phyloP scores from a whole-genome alignment of 2,888 invertebrate genomes.

The Anthrax anthrax region DNA sequence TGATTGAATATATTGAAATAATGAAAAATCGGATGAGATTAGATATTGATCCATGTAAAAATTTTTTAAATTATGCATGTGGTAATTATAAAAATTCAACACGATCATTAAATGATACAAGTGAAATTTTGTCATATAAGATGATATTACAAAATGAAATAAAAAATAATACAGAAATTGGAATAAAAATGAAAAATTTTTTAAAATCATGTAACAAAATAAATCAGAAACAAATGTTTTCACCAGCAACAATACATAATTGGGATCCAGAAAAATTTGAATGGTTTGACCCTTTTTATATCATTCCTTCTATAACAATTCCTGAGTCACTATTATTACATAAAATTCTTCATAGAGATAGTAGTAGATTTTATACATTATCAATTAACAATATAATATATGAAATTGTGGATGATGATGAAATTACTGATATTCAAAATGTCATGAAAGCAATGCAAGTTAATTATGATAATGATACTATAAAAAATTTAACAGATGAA shows the following conservation, averaged over 20 bases:
- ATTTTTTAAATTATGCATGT: neutral
- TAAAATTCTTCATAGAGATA: too few species aligned
- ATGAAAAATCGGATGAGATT: neutral
- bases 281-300: neutral
- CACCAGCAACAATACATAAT: neutral
- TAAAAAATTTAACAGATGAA: neutral
- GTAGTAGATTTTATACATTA: too few species aligned
- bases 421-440: neutral
- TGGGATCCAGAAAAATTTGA: neutral
- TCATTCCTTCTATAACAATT: neutral
- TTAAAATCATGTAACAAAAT: neutral
- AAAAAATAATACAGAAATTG: neutral
- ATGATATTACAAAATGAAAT: neutral
- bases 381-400: neutral
- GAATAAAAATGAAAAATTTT: neutral
- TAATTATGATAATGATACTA: too few species aligned
- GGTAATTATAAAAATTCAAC: neutral
- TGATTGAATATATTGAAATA: neutral
- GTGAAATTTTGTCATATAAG: too few species aligned
- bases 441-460: neutral
- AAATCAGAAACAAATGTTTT: neutral
- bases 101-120: neutral
- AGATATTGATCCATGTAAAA: neutral
- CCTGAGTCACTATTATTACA: too few species aligned
- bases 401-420: neutral